Evolutionary conservation across 1,140 invertebrate genomes (phyloP).

Genomic region (Tachypleus tridentatus): DNA sequence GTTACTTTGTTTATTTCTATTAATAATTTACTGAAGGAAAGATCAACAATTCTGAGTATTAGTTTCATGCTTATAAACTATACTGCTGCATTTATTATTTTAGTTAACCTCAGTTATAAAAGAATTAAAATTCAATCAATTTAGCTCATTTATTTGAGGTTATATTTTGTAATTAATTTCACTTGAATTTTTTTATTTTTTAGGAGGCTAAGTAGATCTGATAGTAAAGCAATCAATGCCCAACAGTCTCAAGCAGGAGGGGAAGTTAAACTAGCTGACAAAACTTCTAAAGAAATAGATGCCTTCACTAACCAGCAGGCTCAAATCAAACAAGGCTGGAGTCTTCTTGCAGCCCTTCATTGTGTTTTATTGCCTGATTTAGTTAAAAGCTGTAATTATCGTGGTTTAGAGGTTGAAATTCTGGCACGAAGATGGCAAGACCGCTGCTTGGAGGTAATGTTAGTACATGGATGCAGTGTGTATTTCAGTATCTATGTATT

Average conservation of each 20-base stretch:
- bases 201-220: constrained; percentile 24
- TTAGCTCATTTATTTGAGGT: background rate
- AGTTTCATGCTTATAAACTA: too few species aligned
- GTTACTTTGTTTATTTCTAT: too few species aligned
- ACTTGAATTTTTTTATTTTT: constrained; percentile 1
- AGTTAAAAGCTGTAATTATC: constrained; percentile 63
- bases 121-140: background rate
- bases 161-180: constrained; percentile 5
- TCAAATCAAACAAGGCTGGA: constrained; percentile 94
- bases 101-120: background rate
- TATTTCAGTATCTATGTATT: too few species aligned
- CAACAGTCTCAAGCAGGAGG: background rate
- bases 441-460: constrained; percentile 78
- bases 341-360: constrained; percentile 83
- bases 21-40: too few species aligned
- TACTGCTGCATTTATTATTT: too few species aligned
- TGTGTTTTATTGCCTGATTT: constrained; percentile 86
- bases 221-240: constrained; percentile 18
- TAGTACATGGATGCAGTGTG: background rate
- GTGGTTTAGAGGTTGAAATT: constrained; percentile 90
- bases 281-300: constrained; percentile 53
- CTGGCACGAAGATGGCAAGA: constrained; percentile 96
- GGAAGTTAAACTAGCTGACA: too few species aligned
- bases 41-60: too few species aligned
- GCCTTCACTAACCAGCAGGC: constrained; percentile 69